Conservation (phyloP, 1,140 invertebrate genomes). For the Calosoma granatense region DNA sequence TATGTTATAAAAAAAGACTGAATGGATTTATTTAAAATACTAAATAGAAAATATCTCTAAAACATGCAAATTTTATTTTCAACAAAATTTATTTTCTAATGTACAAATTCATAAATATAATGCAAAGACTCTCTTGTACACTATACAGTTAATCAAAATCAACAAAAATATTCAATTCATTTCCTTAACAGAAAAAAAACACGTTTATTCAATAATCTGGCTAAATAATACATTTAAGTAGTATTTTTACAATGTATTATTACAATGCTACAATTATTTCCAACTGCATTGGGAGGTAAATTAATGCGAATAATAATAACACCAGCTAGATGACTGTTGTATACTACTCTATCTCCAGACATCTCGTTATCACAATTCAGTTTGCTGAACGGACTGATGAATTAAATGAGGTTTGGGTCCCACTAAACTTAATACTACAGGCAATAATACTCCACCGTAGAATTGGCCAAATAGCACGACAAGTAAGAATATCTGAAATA, state of each 20-base stretch:
- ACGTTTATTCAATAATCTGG: too few species aligned
- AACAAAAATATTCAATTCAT: too few species aligned
- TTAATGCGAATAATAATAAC: too few species aligned
- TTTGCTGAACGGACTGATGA: slow-evolving; percentile 19
- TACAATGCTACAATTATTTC: too few species aligned
- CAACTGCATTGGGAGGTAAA: too few species aligned
- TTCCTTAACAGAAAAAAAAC: too few species aligned
- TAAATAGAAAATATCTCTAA: slow-evolving; percentile 26
- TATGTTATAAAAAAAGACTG: slow-evolving; percentile 38
- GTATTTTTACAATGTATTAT: too few species aligned
- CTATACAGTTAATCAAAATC: too few species aligned
- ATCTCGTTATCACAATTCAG: slow-evolving; percentile 13
- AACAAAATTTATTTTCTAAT: neutral
- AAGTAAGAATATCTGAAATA: slow-evolving; percentile 56
- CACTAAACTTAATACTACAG: slow-evolving; percentile 62
- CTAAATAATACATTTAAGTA: too few species aligned
- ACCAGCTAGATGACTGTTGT: too few species aligned
- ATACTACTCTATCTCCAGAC: too few species aligned
- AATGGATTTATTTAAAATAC: slow-evolving; percentile 37
- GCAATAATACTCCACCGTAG: slow-evolving; percentile 64
- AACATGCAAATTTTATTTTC: neutral
- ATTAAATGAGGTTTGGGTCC: slow-evolving; percentile 46
- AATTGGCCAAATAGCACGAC: slow-evolving; percentile 67
- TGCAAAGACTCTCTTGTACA: too few species aligned
- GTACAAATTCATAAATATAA: neutral